Conservation (phyloP, 2,888 invertebrate genomes). For the Catocala sponsa region DNA sequence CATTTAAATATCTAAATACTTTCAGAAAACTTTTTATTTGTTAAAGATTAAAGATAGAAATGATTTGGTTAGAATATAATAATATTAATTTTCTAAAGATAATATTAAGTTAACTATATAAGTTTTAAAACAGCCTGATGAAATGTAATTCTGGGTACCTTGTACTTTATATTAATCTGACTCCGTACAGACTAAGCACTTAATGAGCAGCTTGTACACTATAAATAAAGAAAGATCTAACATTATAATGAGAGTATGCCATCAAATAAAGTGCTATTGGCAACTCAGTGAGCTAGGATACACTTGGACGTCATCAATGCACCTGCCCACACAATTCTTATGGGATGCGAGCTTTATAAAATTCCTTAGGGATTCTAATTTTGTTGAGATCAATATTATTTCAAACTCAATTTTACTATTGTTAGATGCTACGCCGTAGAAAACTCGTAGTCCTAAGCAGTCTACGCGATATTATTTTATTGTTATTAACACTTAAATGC, state of each 20-base stretch:
- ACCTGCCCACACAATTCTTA: slow-evolving; percentile 54
- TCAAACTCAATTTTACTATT: background rate
- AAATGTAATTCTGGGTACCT: background rate
- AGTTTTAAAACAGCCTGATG: slow-evolving; percentile 1
- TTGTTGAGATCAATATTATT: slow-evolving; percentile 8
- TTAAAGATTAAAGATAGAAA: too few species aligned
- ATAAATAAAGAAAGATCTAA: slow-evolving; percentile 59
- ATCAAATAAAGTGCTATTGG: slow-evolving; percentile 64
- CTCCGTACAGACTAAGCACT: slow-evolving; percentile 40
- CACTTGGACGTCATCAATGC: slow-evolving; percentile 52
- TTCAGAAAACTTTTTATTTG: too few species aligned
- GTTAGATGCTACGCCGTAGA: slow-evolving; percentile 40
- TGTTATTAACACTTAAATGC: background rate
- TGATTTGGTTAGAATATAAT: too few species aligned
- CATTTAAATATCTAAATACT: too few species aligned
- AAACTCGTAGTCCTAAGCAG: slow-evolving; percentile 24
- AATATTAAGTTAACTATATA: background rate
- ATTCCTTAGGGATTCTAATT: slow-evolving; percentile 15
- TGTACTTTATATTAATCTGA: slow-evolving; percentile 37
- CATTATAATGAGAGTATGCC: slow-evolving; percentile 58
- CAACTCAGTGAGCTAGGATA: slow-evolving; percentile 54
- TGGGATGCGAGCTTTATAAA: slow-evolving; percentile 16
- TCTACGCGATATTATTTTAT: background rate
- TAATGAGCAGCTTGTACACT: slow-evolving; percentile 50
- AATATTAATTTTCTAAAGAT: too few species aligned